Base-by-base conservation (phyloP, 1,140 invertebrate species). In the Bombus waltoni region DNA sequence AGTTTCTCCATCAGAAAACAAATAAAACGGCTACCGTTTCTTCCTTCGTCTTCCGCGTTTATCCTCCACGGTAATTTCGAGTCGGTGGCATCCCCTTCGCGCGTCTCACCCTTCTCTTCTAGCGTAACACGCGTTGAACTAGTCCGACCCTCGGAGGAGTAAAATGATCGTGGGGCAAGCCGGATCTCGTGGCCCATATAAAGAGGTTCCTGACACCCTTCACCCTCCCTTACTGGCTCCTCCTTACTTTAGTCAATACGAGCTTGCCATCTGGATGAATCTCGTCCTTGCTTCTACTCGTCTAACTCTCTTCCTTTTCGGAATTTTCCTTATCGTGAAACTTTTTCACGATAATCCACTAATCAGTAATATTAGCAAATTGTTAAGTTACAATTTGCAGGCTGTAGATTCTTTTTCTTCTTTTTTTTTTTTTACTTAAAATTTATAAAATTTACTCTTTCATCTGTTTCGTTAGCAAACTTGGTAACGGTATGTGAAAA, bases 161-260 rank as follows among this genome's bases (percentile, higher is more conserved):
- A 18, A 72, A 32, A 57, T 22, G 78, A 78, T 66, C 65, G 57
- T 40, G 66, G 38, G 28, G 32, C 71, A 35, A 84, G 62, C 11
- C 25, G 79, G 88, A 78, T 77, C 65, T 76, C 22, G 38, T 80
- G 81, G 71, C 65, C 75, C 75, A 73, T 57, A 87, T 90, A 87
- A 90, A 89, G 42, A 74, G 53, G 40, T 68, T 74, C 89, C 72
- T 71, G 65, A 77, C 75, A 72, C 42, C 68, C 72, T 68, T 77
- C 28, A n/a, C 15, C 40, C 4, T 66, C 62, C 40, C 40, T 15
- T 40, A 10, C 40, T 40, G n/a, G 32, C 72, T 72, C 66, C n/a
- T 77, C 65, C 35, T 59, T 32, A 22, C 28, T 65, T 72, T 9
- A 40, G 59, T 65, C 65, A 42, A 80, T 66, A 6, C 42, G 47